A percentile compares a stretch with the other conserved stretches of the same genome.
These are phyloP conservation scores for Nothoprocta perdicaria DNA, from an alignment of 2,113 vertebrate genomes.

Conservation along the genomic window DNA sequence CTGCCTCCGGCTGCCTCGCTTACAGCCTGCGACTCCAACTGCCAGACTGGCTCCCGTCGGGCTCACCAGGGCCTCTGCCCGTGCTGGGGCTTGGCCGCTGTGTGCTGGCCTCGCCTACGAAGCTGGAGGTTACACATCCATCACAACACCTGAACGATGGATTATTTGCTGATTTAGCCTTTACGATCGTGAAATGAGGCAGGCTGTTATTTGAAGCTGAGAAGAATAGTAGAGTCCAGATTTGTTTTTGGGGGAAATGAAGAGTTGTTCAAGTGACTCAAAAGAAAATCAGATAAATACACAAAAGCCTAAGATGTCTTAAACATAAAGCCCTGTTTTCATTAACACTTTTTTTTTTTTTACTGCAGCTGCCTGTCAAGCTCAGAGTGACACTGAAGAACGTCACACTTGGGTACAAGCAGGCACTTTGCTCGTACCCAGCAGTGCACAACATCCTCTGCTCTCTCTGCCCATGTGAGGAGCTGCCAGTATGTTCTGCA, in stretches of 20 bases:
- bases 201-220: neutral
- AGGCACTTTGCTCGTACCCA: neutral
- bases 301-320: neutral
- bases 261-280: neutral
- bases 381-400: neutral
- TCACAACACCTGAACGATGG: neutral
- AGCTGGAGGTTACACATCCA: slow-evolving; percentile 1
- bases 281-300: neutral
- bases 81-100: neutral
- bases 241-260: neutral
- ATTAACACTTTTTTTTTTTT: neutral
- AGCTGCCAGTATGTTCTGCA: neutral
- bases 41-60: neutral
- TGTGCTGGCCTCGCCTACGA: neutral
- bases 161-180: neutral
- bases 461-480: neutral
- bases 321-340: neutral
- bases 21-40: neutral
- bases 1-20: neutral
- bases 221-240: neutral
- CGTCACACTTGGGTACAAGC: neutral
- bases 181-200: neutral
- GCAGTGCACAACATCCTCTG: fast-evolving
- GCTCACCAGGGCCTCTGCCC: neutral
- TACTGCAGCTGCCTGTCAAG: neutral